Base-by-base conservation (phyloP, 2,113 vertebrate species). In the Prochilodus magdalenae region DNA sequence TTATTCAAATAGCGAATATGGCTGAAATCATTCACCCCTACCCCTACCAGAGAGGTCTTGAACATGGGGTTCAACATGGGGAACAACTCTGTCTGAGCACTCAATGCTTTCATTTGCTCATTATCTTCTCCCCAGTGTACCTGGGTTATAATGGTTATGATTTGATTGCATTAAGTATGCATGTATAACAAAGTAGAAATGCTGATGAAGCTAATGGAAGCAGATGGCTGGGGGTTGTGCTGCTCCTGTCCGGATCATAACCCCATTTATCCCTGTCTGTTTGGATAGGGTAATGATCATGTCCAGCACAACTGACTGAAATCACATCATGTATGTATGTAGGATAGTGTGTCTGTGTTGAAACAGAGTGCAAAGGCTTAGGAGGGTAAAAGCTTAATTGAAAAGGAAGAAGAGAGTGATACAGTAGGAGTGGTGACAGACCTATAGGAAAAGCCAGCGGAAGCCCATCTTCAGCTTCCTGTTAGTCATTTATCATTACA, bases 391-490 rank as follows among this genome's bases (percentile, higher is more conserved):
- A 53, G n/a, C n/a, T 12, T 57, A 73, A 73, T n/a, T 79, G 89
- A 90, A 90, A 86, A 88, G 85, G 86, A 87, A 86, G 86, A 80
- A 87, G 14, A 69, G 65, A 71, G 24, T 44, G 66, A 51, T 20
- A 59, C 20, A 59, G 51, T 63, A 27, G 90, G 88, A 89, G 70
- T 62, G 84, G 84, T 88, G 91, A 93, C 89, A 89, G 88, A 90
- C 84, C 83, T 80, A 86, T n/a, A 79, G 85, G 76, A 84, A 81
- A 87, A 84, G 80, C 75, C 86, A 83, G 71, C 70, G 75, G 84
- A 83, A 86, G 88, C 89, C 89, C 87, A 81, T 83, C 78, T 84
- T 81, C 71, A 88, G 85, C 89, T 89, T 85, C 86, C 91, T 89
- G 86, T 86, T 24, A 71, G 63, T 87, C 88, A 87, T 92, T 89